Evolutionary conservation across 2,797 vertebrate species (phyloP), one percentile per base, ranked within the genome.

Genomic region (Tenualosa ilisha): DNA sequence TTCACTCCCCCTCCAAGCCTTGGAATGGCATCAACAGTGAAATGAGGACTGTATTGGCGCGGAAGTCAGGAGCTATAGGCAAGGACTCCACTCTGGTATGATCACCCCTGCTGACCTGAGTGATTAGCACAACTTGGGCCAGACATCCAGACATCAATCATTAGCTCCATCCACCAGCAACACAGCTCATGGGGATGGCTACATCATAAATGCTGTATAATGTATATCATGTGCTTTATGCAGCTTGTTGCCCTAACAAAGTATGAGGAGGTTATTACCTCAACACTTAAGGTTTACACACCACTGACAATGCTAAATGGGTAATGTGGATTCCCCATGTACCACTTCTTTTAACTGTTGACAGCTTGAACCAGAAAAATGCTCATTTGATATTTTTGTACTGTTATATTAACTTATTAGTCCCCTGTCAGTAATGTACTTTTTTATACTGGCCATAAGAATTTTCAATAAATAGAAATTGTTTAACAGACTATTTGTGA

Each of bases 51-150:
- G 92, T 94, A 68, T 91, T 96, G 59, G 91, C 97, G 0, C 94
- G 94, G 0, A 97, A 96, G 90, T 88, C 94, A 0, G 91, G 91
- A 13, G 90, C 93, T 51, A 90, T 93, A 0, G 94, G 96, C 59
- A 98, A 97, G 92, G 97, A 98, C 86, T 98, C 97, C 0, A 99
- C 97, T 0, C 93, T 99, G 40, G 97, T 97, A 89, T 96, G 90
- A 96, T 81, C 6, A 31, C 24, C 83, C 50, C 2, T 51, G 75
- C 79, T 22, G 7, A 84, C 63, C 54, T 11, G 13, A 83, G 61
- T 22, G 83, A 37, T 37, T 37, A 59, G 2, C 81, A 22, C 68
- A 46, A 46, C 37, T 40, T 6, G 72, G 40, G 6, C 40, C 40
- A 46, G 13, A 51, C 6, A 79, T 79, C 15, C 72, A 79, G 13